Evolutionary conservation across 2,113 vertebrate genomes (phyloP), one percentile per base, ranked within the genome.

Genomic region (Plestiodon gilberti): DNA sequence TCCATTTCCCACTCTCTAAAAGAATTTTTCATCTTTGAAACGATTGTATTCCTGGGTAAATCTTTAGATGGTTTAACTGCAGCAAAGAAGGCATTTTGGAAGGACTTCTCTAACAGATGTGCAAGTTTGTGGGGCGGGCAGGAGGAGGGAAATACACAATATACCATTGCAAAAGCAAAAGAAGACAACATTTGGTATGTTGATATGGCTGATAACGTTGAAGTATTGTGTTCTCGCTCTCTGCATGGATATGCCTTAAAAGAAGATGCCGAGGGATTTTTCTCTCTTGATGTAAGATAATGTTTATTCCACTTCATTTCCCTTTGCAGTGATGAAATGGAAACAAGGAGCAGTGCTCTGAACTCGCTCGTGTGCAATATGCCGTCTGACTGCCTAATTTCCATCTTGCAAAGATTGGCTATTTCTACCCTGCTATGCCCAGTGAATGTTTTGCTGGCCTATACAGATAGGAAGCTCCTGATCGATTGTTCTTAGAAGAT

Each of bases 171-270:
- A 94, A 88, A 95, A 96, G 95, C 96, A 96, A 96, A 96, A 95
- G 92, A 96, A 96, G 96, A 92, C 91, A 88, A 93, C 96, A 97
- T 96, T 97, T n/a, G n/a, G n/a, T n/a, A 96, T 96, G 96, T 95
- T 96, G 96, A 95, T 95, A 95, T 81, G 91, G 93, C 85, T 93
- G 94, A 95, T 96, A 94, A 95, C 95, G 92, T 88, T 82, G 83
- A 96, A 96, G 91, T 93, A 95, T 90, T 81, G 3, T 85, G 81
- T 94, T 90, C 78, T 70, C 73, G 91, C 86, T 86, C 88, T 93
- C 90, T 95, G 86, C 81, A 87, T 80, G 88, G 84, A 70, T 92
- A 78, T 88, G 85, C 78, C 84, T 93, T 93, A 65, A 90, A 62
- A 92, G 73, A 85, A 93, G 91, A 62, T 25, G 67, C 25, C 62